A percentile compares a stretch with the other conserved stretches of the same genome.
phyloP scores from a whole-genome alignment of 2,888 invertebrate species.

The Caradrina kadenii region DNA sequence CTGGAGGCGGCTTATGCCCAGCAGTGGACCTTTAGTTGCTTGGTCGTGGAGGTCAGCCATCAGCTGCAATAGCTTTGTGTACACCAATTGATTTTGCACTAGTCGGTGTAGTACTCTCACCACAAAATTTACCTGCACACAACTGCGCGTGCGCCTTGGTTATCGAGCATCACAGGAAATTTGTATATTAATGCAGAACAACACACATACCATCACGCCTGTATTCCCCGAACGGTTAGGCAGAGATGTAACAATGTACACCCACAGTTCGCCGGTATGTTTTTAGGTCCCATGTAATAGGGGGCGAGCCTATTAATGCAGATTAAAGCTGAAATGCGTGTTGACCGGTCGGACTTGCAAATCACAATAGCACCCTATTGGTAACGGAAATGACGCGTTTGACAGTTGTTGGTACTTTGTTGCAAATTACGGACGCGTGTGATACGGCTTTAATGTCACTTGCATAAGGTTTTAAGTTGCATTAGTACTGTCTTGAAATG shows the following conservation, averaged over 20 bases:
- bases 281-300: too few species aligned
- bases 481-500: background rate
- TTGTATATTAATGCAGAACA: background rate
- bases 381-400: background rate
- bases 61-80: background rate
- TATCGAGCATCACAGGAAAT: constrained; percentile 1
- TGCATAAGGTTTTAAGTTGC: background rate
- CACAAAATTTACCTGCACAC: constrained; percentile 3
- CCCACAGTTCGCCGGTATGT: too few species aligned
- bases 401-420: background rate
- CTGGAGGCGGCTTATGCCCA: background rate
- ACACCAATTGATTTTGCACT: background rate
- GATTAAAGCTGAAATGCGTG: constrained; percentile 1
- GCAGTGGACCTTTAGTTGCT: background rate
- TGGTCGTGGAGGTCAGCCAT: background rate
- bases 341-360: background rate
- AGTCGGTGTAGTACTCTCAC: background rate
- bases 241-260: too few species aligned
- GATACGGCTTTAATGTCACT: background rate
- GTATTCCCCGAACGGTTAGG: too few species aligned
- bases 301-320: background rate
- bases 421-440: background rate
- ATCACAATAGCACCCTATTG: background rate
- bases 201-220: too few species aligned
- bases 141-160: background rate